phyloP scores from a whole-genome alignment of 2,113 vertebrate genomes.

The Dicrurus megarhynchus region DNA sequence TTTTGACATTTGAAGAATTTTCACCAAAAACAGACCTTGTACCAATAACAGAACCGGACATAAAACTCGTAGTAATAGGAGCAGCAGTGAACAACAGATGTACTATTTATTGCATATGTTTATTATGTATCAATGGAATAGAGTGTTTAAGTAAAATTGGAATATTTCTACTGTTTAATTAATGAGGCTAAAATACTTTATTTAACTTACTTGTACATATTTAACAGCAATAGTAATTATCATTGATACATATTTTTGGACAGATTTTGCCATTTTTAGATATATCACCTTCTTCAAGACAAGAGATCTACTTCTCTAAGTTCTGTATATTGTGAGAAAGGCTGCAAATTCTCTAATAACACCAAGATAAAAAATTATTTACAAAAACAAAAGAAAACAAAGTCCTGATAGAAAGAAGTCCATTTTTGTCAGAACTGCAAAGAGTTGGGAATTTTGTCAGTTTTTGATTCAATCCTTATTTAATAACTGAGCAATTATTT shows the following conservation, averaged over 20 bases:
- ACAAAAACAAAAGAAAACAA: background rate
- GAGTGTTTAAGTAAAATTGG: background rate
- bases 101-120: background rate
- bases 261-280: background rate
- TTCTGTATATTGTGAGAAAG: background rate
- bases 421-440: background rate
- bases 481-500: background rate
- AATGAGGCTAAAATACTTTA: background rate
- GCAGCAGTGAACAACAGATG: background rate
- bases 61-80: background rate
- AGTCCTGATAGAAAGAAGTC: background rate
- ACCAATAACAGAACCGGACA: background rate
- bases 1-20: slow-evolving; percentile 39
- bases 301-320: background rate
- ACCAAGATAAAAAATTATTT: background rate
- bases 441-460: background rate
- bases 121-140: background rate
- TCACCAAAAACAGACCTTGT: background rate
- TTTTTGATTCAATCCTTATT: background rate
- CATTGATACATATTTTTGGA: background rate
- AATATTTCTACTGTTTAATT: background rate
- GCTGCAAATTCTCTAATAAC: background rate
- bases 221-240: background rate
- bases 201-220: background rate
- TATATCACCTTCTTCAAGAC: background rate